These are phyloP conservation scores for Vanacampus margaritifer DNA, from an alignment of 2,113 vertebrate species.

Conservation along the genomic window DNA sequence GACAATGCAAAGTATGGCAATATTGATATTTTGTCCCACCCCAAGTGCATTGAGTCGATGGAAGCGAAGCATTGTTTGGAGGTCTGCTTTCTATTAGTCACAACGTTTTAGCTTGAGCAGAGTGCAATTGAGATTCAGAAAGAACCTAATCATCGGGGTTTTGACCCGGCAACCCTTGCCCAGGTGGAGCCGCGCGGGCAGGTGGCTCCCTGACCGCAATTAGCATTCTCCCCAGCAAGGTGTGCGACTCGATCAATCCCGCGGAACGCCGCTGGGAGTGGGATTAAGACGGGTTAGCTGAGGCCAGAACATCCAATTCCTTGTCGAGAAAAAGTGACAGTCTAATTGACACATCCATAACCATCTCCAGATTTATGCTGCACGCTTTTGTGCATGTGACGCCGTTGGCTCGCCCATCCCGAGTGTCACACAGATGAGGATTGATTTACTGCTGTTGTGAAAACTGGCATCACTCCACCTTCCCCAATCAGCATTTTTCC, in stretches of 20 bases:
- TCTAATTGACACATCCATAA: slow-evolving; percentile 48
- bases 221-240: slow-evolving; percentile 52
- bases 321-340: slow-evolving; percentile 43
- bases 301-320: slow-evolving; percentile 37
- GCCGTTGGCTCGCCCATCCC: slow-evolving; percentile 23
- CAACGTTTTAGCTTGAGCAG: background rate
- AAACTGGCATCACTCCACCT: slow-evolving; percentile 4
- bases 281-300: slow-evolving; percentile 46
- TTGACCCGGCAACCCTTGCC: slow-evolving; percentile 39
- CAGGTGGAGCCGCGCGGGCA: slow-evolving; percentile 38
- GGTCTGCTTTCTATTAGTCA: background rate
- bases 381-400: slow-evolving; percentile 29
- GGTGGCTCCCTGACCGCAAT: slow-evolving; percentile 48
- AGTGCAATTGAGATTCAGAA: slow-evolving; percentile 45
- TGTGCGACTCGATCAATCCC: slow-evolving; percentile 40
- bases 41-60: background rate
- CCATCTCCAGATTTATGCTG: slow-evolving; percentile 31
- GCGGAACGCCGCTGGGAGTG: slow-evolving; percentile 30
- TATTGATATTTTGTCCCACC: background rate
- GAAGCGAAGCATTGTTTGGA: background rate
- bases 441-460: slow-evolving; percentile 37
- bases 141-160: slow-evolving; percentile 43
- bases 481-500: slow-evolving; percentile 38
- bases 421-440: slow-evolving; percentile 30
- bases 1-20: background rate